phyloP scores from a whole-genome alignment of 2,888 invertebrate genomes.

The Petrolisthes cinctipes region DNA sequence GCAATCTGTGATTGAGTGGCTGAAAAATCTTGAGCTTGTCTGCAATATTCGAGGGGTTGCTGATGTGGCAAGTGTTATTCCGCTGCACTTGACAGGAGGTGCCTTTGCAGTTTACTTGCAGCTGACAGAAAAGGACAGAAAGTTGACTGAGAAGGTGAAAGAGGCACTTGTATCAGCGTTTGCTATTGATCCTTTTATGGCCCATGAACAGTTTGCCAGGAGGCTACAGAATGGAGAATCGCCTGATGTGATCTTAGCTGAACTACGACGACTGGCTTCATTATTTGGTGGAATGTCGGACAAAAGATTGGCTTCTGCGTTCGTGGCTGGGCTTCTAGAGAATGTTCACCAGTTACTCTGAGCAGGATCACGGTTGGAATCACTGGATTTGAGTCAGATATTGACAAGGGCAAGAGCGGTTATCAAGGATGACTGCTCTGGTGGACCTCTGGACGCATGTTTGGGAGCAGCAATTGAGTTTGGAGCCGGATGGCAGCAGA shows the following conservation, averaged over 20 bases:
- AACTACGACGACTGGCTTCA: slow-evolving; percentile 28
- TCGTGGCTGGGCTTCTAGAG: neutral
- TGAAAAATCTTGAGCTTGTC: slow-evolving; percentile 24
- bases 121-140: neutral
- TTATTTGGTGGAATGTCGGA: neutral
- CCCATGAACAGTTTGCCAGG: slow-evolving; percentile 23
- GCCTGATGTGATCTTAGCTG: slow-evolving; percentile 21
- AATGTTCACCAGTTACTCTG: neutral
- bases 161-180: neutral
- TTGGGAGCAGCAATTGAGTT: neutral
- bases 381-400: neutral
- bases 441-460: neutral
- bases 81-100: neutral
- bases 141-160: slow-evolving; percentile 5
- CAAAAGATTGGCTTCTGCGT: neutral
- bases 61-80: too few species aligned
- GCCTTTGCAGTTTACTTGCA: slow-evolving; percentile 26
- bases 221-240: slow-evolving; percentile 25
- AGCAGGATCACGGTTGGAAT: neutral
- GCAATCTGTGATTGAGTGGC: slow-evolving; percentile 24
- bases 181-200: slow-evolving; percentile 16
- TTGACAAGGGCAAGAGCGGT: neutral
- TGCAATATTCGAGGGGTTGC: too few species aligned
- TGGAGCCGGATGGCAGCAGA: neutral
- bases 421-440: neutral